A percentile compares a stretch with the other conserved stretches of the same genome.
Conservation (phyloP, 37 sponge, comb jelly and placozoan species). For the Agelas oroides region DNA sequence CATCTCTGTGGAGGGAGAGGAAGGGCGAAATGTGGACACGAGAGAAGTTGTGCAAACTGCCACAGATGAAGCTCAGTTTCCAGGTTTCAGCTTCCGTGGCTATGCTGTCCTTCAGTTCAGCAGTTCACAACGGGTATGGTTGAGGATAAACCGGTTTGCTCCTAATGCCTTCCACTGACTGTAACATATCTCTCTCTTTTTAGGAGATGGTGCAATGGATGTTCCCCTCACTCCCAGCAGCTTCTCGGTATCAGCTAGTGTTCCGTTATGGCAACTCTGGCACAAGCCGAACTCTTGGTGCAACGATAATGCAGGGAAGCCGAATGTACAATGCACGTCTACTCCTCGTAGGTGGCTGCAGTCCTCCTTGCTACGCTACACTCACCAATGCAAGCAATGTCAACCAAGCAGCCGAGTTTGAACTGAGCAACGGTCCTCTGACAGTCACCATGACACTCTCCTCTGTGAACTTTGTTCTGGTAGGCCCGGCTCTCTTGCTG, state of each 20-base stretch:
- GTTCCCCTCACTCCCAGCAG: constrained; percentile 9
- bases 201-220: constrained; percentile 13
- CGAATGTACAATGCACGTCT: not conserved
- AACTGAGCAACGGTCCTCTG: not conserved
- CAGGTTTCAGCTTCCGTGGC: constrained; percentile 22
- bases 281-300: not conserved
- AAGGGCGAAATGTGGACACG: constrained; percentile 8
- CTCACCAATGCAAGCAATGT: not conserved
- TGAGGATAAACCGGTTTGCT: too few relatives aligned
- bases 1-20: constrained; percentile 34
- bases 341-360: not conserved
- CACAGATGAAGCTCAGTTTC: constrained; percentile 7
- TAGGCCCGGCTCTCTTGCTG: too few relatives aligned
- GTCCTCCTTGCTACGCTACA: not conserved
- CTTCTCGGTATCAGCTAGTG: not conserved
- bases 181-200: too few relatives aligned
- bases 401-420: not conserved
- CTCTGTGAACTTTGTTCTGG: constrained; percentile 3
- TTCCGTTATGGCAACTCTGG: not conserved
- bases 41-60: not conserved
- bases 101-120: constrained; percentile 11
- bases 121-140: not conserved
- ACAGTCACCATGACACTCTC: not conserved
- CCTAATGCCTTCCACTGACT: too few relatives aligned
- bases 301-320: not conserved